These are phyloP conservation scores for Notothenia coriiceps DNA, from an alignment of 2,113 vertebrate species.

Conservation along the genomic window DNA sequence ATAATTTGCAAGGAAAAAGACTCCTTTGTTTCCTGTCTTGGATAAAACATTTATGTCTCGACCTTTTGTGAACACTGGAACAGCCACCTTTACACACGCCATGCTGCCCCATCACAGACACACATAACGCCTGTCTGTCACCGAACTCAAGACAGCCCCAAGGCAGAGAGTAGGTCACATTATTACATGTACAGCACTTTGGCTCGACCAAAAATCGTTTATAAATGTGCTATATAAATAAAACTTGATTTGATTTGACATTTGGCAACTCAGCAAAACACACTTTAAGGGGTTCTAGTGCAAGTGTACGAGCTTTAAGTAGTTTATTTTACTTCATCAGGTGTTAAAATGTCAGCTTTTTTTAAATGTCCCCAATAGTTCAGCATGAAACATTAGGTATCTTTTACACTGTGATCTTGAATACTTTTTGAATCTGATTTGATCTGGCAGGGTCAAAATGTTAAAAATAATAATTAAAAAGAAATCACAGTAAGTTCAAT, in stretches of 20 bases:
- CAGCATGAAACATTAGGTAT: no score
- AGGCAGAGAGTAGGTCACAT: conserved; percentile 34
- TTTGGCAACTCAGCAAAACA: conserved; percentile 41
- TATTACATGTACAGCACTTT: no score
- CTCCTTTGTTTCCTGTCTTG: conserved; percentile 67
- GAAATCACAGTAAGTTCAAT: no score
- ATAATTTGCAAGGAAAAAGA: conserved; percentile 58
- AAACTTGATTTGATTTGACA: no score
- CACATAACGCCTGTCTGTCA: conserved; percentile 41
- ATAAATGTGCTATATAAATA: no score
- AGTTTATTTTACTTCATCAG: neutral
- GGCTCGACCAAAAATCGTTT: no score
- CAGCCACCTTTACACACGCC: conserved; percentile 54
- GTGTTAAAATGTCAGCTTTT: neutral
- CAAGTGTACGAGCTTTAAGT: neutral
- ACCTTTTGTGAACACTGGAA: conserved; percentile 50
- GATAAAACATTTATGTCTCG: conserved; percentile 70
- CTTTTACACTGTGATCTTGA: neutral
- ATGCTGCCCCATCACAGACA: conserved; percentile 54
- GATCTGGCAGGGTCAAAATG: neutral
- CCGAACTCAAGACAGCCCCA: conserved; percentile 29
- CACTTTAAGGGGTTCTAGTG: neutral
- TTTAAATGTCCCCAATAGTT: no score
- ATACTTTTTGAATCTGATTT: neutral
- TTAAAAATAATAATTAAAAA: no score